Evolutionary conservation across 2,113 vertebrate genomes (phyloP).

Genomic region (Antechinus flavipes): DNA sequence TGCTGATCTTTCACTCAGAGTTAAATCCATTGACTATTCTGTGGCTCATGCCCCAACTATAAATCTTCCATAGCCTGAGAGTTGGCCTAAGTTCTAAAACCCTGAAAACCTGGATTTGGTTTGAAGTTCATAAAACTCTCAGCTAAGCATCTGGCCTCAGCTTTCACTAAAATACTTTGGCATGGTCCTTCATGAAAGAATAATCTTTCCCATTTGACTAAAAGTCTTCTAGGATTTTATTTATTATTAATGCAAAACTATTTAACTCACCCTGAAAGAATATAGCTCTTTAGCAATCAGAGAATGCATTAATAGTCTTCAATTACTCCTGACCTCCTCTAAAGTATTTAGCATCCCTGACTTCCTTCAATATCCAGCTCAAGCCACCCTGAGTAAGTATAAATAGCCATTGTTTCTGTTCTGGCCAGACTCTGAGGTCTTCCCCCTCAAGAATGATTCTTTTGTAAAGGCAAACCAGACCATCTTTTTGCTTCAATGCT

Average conservation of each 20-base stretch:
- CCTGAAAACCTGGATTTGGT: not conserved
- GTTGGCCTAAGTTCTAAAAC: not conserved
- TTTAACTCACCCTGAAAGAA: not conserved
- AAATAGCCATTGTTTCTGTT: not conserved
- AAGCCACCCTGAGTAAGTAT: not conserved
- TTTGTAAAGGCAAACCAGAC: too few species aligned
- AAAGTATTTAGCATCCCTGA: not conserved
- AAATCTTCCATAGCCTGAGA: not conserved
- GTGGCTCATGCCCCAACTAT: not conserved
- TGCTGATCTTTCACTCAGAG: not conserved
- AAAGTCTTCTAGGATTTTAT: not conserved
- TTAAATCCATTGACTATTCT: not conserved
- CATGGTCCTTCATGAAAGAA: not conserved
- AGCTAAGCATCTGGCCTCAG: not conserved
- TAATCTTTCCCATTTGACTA: not conserved
- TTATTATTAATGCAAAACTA: not conserved
- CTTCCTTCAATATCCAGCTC: not conserved
- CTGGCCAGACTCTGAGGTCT: not conserved
- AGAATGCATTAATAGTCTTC: not conserved
- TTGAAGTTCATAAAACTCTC: not conserved
- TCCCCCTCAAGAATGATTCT: too few species aligned
- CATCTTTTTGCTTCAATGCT: too few species aligned
- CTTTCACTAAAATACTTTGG: constrained; percentile 6
- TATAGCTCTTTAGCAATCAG: not conserved
- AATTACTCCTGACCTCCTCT: not conserved